A percentile compares a stretch with the other conserved stretches of the same genome.
Evolutionary conservation across 2,888 invertebrate species (phyloP).

Genomic region (Tenthredo notha): DNA sequence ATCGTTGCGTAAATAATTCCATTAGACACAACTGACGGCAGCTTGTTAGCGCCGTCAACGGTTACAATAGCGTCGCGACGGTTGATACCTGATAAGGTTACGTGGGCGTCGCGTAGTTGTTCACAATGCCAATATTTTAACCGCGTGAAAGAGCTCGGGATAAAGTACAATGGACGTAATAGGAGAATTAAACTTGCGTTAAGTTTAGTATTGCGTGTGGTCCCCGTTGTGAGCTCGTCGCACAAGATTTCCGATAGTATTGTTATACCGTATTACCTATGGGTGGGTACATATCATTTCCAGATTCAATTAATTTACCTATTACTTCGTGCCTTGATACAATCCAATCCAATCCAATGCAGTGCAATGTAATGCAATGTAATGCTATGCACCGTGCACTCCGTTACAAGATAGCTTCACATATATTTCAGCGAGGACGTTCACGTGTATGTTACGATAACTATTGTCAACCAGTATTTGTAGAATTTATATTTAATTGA

Average conservation of each 20-base stretch:
- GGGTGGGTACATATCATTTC: constrained; percentile 68
- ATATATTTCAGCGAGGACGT: too few species aligned
- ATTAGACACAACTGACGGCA: constrained; percentile 52
- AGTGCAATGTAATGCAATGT: too few species aligned
- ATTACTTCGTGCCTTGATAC: neutral
- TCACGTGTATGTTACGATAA: too few species aligned
- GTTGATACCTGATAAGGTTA: constrained; percentile 67
- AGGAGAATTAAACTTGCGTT: constrained; percentile 42
- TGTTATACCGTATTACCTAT: constrained; percentile 64
- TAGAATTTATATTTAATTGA: too few species aligned
- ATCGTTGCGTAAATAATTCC: constrained; percentile 51
- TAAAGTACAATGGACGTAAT: constrained; percentile 42
- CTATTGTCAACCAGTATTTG: too few species aligned
- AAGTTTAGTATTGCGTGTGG: constrained; percentile 68
- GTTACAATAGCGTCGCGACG: constrained; percentile 69
- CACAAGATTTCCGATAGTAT: constrained; percentile 72
- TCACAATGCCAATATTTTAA: constrained; percentile 57
- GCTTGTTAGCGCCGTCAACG: constrained; percentile 55
- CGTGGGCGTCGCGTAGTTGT: constrained; percentile 65
- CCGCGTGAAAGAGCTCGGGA: constrained; percentile 23
- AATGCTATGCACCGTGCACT: neutral
- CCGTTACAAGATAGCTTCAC: neutral
- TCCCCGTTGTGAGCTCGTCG: constrained; percentile 64
- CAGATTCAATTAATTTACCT: constrained; percentile 70
- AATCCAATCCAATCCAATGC: too few species aligned